These are phyloP conservation scores for Petroica traversi DNA, from an alignment of 2,113 vertebrate species.

Conservation along the genomic window DNA sequence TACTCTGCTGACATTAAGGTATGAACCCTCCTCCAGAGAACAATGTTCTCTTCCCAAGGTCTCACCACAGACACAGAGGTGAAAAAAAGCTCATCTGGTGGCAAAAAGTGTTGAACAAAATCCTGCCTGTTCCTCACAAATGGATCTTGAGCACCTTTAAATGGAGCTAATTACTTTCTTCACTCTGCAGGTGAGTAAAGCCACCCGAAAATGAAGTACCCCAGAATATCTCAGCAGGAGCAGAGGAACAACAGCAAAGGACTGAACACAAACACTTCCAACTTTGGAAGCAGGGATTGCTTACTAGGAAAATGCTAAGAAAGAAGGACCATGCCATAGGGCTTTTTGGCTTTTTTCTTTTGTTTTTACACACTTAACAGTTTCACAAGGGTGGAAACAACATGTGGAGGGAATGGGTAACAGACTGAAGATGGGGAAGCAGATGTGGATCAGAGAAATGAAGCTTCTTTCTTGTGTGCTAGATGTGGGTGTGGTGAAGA, in stretches of 20 bases:
- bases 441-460: not conserved
- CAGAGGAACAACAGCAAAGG: accelerated
- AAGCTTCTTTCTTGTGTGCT: not conserved
- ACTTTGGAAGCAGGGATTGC: not conserved
- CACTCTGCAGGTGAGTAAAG: not conserved
- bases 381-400: not conserved
- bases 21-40: not conserved
- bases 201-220: not conserved
- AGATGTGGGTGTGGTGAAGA: not conserved
- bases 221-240: not conserved
- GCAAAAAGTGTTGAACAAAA: not conserved
- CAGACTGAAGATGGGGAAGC: not conserved
- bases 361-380: not conserved
- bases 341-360: not conserved
- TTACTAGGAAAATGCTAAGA: not conserved
- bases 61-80: not conserved
- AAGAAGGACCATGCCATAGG: not conserved
- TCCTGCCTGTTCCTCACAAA: not conserved
- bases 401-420: not conserved
- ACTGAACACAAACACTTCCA: not conserved
- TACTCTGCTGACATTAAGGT: not conserved
- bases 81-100: not conserved
- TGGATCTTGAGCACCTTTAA: not conserved
- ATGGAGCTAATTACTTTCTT: not conserved
- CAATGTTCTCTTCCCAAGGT: not conserved